Percentiles rank a stretch among this genome's conserved stretches.
phyloP scores from a whole-genome alignment of 1,140 invertebrate species.

The Hyles euphorbiae region DNA sequence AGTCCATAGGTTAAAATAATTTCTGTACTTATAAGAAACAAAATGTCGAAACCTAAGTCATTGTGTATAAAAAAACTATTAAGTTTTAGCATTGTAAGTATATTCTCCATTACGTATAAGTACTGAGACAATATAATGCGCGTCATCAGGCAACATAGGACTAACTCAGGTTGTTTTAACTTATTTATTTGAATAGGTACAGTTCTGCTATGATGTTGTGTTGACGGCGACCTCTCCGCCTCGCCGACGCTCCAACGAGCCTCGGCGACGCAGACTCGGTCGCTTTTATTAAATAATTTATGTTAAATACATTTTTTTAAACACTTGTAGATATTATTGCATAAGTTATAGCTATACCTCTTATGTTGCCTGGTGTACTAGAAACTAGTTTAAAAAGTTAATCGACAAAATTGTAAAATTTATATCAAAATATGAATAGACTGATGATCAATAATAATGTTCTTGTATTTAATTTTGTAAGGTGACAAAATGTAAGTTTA shows the following conservation, averaged over 20 bases:
- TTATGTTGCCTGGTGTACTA: slow-evolving; percentile 68
- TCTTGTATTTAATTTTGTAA: slow-evolving; percentile 75
- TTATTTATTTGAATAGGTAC: slow-evolving; percentile 64
- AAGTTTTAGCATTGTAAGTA: slow-evolving; percentile 69
- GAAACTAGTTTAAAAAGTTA: slow-evolving; percentile 61
- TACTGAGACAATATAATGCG: slow-evolving; percentile 65
- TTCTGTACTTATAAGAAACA: slow-evolving; percentile 73
- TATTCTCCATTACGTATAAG: slow-evolving; percentile 71
- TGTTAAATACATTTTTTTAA: slow-evolving; percentile 52
- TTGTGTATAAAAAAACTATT: slow-evolving; percentile 73
- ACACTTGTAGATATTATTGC: slow-evolving; percentile 61
- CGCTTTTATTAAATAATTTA: slow-evolving; percentile 47
- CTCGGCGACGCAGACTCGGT: slow-evolving; percentile 24
- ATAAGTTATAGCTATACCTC: slow-evolving; percentile 49
- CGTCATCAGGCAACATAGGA: slow-evolving; percentile 66
- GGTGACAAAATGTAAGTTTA: slow-evolving; percentile 72
- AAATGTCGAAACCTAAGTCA: slow-evolving; percentile 75
- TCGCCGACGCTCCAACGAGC: slow-evolving; percentile 26
- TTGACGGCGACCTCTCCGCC: slow-evolving; percentile 23
- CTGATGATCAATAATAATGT: slow-evolving; percentile 75
- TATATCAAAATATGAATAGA: slow-evolving; percentile 74
- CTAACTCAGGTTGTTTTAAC: slow-evolving; percentile 61
- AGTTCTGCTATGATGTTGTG: slow-evolving; percentile 28
- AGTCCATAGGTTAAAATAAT: slow-evolving; percentile 68
- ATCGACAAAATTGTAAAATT: slow-evolving; percentile 73